Evolutionary conservation across 2,888 invertebrate genomes (phyloP).

Genomic region (Agonum fuliginosum): DNA sequence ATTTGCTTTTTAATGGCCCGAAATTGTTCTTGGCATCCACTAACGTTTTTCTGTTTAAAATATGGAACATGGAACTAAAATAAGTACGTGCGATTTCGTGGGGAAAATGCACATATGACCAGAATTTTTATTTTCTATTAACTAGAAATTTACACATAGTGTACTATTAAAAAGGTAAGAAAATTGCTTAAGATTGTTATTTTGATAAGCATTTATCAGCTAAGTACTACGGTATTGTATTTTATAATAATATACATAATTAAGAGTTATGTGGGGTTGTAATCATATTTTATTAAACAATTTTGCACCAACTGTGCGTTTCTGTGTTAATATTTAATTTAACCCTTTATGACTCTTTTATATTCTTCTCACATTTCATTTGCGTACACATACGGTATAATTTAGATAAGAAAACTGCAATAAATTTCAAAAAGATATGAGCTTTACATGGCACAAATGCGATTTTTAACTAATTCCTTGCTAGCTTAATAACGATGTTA

Average conservation of each 20-base stretch:
- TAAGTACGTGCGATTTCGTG: background rate
- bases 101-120: too few relatives aligned
- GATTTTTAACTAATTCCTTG: background rate
- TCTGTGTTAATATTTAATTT: slow-evolving; percentile 3
- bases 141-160: too few relatives aligned
- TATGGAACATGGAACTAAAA: background rate
- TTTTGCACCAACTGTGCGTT: background rate
- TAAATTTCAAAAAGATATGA: slow-evolving; percentile 2
- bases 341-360: background rate
- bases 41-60: background rate
- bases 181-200: too few relatives aligned
- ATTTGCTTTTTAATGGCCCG: slow-evolving; percentile 24
- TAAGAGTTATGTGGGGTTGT: background rate
- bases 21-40: slow-evolving; percentile 23
- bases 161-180: too few relatives aligned
- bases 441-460: background rate
- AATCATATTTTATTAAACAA: slow-evolving; percentile 1
- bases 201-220: too few relatives aligned
- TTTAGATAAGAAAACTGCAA: slow-evolving; percentile 17
- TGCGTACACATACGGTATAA: background rate
- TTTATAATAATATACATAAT: slow-evolving; percentile 2
- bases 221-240: background rate
- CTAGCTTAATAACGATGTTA: background rate
- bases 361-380: slow-evolving; percentile 13
- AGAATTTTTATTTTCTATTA: background rate